Conservation (phyloP, 2,888 invertebrate species). For the Aphrophora alni region DNA sequence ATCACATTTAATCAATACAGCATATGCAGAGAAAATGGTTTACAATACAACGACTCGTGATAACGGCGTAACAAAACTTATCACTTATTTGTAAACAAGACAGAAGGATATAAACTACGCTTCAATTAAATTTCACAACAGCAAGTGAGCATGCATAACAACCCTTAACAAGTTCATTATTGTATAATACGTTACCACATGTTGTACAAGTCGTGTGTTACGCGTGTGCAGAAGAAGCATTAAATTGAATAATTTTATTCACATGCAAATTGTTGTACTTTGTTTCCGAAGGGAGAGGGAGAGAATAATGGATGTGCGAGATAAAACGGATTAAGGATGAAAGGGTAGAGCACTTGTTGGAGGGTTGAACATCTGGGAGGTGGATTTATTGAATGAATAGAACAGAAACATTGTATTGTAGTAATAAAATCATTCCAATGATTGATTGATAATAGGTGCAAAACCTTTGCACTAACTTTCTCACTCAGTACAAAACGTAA, state of each 20-base stretch:
- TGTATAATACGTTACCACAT: neutral
- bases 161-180: neutral
- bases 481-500: too few relatives aligned
- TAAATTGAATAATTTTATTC: slow-evolving; percentile 5
- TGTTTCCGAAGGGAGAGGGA: neutral
- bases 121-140: neutral
- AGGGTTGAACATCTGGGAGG: neutral
- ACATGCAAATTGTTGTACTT: neutral
- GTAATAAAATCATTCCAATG: neutral
- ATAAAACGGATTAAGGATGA: neutral
- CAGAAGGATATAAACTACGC: too few relatives aligned
- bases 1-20: too few relatives aligned
- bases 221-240: neutral
- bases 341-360: neutral
- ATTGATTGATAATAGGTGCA: neutral
- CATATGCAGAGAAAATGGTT: too few relatives aligned
- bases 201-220: neutral
- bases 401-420: neutral
- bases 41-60: too few relatives aligned
- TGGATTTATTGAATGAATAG: neutral
- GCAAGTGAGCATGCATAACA: neutral
- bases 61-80: too few relatives aligned
- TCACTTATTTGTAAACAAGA: too few relatives aligned
- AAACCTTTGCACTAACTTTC: too few relatives aligned
- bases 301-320: neutral